A percentile compares a stretch with the other conserved stretches of the same genome.
phyloP scores from a whole-genome alignment of 2,797 vertebrate genomes.

The Premnoplex brunnescens region DNA sequence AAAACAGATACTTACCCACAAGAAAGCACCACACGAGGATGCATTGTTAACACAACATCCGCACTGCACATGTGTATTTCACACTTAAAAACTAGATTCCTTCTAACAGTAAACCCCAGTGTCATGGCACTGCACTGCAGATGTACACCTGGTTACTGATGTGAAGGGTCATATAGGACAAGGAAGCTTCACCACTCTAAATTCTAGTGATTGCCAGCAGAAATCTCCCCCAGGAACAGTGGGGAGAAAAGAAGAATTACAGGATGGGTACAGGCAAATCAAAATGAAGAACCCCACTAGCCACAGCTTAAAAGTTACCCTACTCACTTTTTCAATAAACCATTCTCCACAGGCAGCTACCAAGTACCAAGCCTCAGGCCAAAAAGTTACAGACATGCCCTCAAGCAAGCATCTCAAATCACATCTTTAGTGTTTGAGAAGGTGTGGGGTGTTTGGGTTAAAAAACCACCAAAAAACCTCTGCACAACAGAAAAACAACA shows the following conservation, averaged over 20 bases:
- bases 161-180: not conserved
- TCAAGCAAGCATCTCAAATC: not conserved
- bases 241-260: not conserved
- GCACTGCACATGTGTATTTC: not conserved
- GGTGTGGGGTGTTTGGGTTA: not conserved
- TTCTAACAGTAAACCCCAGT: not conserved
- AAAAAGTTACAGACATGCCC: not conserved
- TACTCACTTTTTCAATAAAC: not conserved
- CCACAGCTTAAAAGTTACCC: not conserved
- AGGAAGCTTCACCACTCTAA: not conserved
- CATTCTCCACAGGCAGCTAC: not conserved
- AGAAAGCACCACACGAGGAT: not conserved
- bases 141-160: not conserved
- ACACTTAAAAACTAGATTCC: not conserved
- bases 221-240: not conserved
- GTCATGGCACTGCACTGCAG: not conserved
- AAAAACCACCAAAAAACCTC: not conserved
- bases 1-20: conserved; percentile 34
- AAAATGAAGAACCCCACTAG: not conserved
- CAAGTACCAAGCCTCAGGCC: not conserved
- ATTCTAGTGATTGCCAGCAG: not conserved
- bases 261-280: not conserved
- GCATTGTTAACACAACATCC: not conserved
- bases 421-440: not conserved
- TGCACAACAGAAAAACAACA: not conserved